Evolutionary conservation across 1,140 invertebrate species (phyloP), one percentile per base, ranked within the genome.

Genomic region (Drosophila prosaltans): DNA sequence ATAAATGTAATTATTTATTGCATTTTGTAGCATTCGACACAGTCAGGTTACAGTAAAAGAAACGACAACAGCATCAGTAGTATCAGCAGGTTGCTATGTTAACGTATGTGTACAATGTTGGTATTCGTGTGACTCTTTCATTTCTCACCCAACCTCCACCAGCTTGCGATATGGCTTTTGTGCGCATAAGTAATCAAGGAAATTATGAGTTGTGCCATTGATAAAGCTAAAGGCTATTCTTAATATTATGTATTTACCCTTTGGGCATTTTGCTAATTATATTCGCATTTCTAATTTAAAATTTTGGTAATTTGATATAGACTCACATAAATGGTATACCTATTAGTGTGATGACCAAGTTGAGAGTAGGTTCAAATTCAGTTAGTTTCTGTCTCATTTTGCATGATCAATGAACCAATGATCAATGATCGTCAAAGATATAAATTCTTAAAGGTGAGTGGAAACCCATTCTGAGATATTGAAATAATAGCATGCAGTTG

Each of bases 1-100:
- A 86, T 88, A 88, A 86, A 86, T 80, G 83, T 74, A 86, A 88
- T 86, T 86, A 86, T 86, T 86, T 86, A 86, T 86, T 86, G 83
- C 80, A 83, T 69, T 86, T 80, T 72, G 65, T 69, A 81, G 76
- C 72, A 76, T 32, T 81, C 61, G 76, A 64, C 78, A 73, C 61
- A 36, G 28, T 36, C 10, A 36, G 11, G 28, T 3, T 16, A 16
- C 16, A 16, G 16, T 16, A 32, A 30, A 32, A 45, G 48, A 10
- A 39, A n/a, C 21, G 28, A 28, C 57, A 55, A 45, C 39, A 41
- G 36, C 7, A 45, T 45, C 55, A 51, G 61, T 28, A 30, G 16
- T 16, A 16, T 28, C 36, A n/a, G 36, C 9, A 36, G 16, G 36
- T 45, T 21, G 54, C 40, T 66, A 55, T 62, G 43, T 70, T 48